Conservation (phyloP, 2,113 vertebrate species). For the Pleuronectes platessa region DNA sequence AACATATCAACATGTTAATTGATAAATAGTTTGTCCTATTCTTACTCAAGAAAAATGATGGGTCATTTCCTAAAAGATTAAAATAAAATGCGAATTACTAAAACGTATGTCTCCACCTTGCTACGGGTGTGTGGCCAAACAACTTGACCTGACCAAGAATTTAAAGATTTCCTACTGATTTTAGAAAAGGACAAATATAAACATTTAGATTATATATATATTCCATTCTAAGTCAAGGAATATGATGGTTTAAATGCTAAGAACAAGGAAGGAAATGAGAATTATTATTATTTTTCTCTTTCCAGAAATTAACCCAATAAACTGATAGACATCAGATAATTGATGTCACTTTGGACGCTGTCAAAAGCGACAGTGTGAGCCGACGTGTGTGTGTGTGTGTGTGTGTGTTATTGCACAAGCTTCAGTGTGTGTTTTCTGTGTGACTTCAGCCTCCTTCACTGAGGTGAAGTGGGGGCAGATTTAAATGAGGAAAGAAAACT, state of each 20-base stretch:
- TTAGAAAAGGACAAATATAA: no score
- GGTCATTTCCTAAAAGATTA: neutral
- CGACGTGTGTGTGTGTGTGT: neutral
- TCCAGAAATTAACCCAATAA: neutral
- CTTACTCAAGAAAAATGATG: neutral
- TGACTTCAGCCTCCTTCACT: conserved; percentile 70
- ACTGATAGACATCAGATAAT: neutral
- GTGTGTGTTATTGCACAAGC: no score
- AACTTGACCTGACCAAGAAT: no score
- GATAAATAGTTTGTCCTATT: neutral
- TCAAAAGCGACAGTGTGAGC: conserved; percentile 28
- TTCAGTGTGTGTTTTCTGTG: conserved; percentile 64
- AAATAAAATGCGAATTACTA: neutral
- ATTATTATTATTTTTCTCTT: neutral
- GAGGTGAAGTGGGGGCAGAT: conserved; percentile 81
- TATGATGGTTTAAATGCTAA: neutral
- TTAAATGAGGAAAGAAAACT: conserved; percentile 77
- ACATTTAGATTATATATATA: no score
- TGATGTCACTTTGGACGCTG: neutral
- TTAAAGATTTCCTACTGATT: no score
- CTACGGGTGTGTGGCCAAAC: no score
- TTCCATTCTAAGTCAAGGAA: neutral
- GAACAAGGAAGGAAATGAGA: neutral
- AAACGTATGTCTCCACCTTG: neutral
- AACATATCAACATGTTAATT: neutral